Conservation (phyloP, 2,113 vertebrate genomes). For the Cololabis saira region DNA sequence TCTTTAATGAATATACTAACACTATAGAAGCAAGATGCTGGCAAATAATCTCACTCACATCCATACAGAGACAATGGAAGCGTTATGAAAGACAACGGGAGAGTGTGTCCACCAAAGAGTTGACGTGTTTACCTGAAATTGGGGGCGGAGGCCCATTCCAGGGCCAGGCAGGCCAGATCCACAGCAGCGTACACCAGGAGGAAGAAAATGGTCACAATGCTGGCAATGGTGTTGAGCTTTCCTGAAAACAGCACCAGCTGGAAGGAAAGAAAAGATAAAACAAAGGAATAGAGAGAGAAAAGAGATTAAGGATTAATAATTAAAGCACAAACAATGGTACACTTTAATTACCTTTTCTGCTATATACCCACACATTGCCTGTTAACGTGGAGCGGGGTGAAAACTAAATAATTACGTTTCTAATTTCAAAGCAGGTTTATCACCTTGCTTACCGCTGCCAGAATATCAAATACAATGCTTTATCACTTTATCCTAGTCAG, state of each 20-base stretch:
- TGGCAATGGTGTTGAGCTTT: constrained; percentile 89
- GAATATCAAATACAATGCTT: too few species aligned
- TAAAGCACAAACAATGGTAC: background rate
- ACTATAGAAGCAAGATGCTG: constrained; percentile 52
- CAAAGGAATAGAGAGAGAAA: background rate
- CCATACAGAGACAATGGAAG: constrained; percentile 44
- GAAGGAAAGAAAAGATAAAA: background rate
- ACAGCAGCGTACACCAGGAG: constrained; percentile 90
- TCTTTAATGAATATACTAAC: constrained; percentile 63
- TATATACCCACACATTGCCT: background rate
- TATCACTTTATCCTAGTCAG: too few species aligned
- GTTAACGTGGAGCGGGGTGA: too few species aligned
- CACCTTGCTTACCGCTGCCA: too few species aligned
- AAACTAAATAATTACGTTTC: too few species aligned
- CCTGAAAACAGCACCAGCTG: constrained; percentile 74
- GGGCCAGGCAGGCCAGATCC: constrained; percentile 89
- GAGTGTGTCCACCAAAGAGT: constrained; percentile 1
- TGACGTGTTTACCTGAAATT: constrained; percentile 82
- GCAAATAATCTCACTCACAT: constrained; percentile 42
- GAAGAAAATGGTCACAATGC: constrained; percentile 92
- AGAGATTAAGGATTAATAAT: background rate
- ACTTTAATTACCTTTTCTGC: background rate
- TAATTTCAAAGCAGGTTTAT: too few species aligned
- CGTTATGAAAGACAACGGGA: background rate
- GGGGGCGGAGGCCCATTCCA: constrained; percentile 93